Conservation (phyloP, 2,113 vertebrate species). For the Ammodytes marinus region DNA sequence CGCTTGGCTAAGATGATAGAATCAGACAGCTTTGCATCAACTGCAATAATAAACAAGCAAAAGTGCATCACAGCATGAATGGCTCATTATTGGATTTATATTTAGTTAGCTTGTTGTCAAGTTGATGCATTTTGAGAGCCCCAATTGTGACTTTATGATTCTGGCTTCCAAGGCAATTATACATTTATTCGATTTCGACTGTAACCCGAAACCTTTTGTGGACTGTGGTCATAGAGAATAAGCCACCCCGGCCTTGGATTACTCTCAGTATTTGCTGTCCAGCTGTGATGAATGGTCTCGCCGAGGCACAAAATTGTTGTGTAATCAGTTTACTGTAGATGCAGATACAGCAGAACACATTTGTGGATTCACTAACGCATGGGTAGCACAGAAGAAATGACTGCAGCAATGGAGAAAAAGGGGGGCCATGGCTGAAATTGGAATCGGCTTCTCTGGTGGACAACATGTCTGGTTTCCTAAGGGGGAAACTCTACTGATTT, state of each 20-base stretch:
- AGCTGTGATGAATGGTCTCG: background rate
- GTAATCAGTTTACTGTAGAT: background rate
- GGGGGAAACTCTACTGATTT: background rate
- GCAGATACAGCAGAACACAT: background rate
- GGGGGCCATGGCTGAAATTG: background rate
- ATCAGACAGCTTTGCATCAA: conserved; percentile 14
- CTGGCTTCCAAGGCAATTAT: background rate
- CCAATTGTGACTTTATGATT: background rate
- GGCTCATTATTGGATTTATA: background rate
- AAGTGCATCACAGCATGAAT: background rate
- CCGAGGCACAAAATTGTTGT: background rate
- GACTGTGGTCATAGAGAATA: background rate
- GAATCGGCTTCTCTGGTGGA: background rate
- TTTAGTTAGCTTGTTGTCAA: background rate
- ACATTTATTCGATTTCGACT: conserved; percentile 18
- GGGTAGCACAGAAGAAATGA: background rate
- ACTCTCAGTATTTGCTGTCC: background rate
- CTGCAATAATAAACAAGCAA: background rate
- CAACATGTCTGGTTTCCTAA: background rate
- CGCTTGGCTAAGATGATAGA: conserved; percentile 33
- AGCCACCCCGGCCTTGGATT: background rate
- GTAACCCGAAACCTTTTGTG: conserved; percentile 1
- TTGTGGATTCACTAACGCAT: background rate
- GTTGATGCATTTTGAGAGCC: background rate
- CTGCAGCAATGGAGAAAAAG: background rate